Evolutionary conservation across 2,888 invertebrate species (phyloP).

Genomic region (Griposia aprilina): DNA sequence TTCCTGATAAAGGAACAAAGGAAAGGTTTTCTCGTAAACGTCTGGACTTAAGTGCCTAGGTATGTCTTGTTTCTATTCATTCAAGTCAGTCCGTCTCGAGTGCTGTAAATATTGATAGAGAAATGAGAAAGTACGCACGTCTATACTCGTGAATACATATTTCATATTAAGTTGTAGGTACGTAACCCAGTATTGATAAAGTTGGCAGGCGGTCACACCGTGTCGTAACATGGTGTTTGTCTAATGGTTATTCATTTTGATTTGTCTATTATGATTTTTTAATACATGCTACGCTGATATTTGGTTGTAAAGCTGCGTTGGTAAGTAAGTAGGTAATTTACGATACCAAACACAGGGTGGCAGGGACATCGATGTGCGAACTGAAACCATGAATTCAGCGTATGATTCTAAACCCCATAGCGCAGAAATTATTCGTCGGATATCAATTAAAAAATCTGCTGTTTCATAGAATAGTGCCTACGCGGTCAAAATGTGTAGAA

Average conservation of each 20-base stretch:
- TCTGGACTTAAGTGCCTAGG: constrained; percentile 11
- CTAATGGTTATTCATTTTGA: neutral
- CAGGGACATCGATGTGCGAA: no score
- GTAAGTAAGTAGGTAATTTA: neutral
- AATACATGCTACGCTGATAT: neutral
- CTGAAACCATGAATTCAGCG: no score
- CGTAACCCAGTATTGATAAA: constrained; percentile 8
- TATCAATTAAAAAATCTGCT: no score
- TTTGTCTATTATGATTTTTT: neutral
- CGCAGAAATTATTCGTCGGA: no score
- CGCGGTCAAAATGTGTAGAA: no score
- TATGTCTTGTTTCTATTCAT: constrained; percentile 22
- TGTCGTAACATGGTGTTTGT: neutral
- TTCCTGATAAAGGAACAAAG: constrained; percentile 21
- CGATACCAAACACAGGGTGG: no score
- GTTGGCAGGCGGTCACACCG: constrained; percentile 30
- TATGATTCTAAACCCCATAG: no score
- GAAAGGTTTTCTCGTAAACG: neutral
- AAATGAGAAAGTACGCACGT: neutral
- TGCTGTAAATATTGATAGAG: neutral
- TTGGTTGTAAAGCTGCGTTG: neutral
- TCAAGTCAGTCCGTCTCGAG: neutral
- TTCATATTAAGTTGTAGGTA: neutral
- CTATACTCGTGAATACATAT: neutral
- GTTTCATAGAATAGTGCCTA: no score